phyloP scores from a whole-genome alignment of 1,140 invertebrate genomes.

The Hypothenemus hampei region DNA sequence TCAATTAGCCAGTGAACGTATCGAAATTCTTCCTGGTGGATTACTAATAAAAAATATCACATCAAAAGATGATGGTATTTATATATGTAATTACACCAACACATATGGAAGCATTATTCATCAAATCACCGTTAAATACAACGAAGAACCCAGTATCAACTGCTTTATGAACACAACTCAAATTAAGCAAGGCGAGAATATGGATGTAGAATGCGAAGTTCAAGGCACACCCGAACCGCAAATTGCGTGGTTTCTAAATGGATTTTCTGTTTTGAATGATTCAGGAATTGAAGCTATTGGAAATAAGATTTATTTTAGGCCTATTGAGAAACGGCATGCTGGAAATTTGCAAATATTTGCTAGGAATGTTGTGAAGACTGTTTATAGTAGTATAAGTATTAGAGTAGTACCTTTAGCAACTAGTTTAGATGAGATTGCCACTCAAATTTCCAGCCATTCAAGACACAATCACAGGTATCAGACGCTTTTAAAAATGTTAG shows the following conservation, averaged over 20 bases:
- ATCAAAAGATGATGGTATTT: slow-evolving; percentile 61
- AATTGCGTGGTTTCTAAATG: slow-evolving; percentile 81
- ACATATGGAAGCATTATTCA: slow-evolving; percentile 47
- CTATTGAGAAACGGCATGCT: slow-evolving; percentile 73
- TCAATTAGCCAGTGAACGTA: slow-evolving; percentile 43
- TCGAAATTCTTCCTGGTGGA: slow-evolving; percentile 51
- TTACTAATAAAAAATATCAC: slow-evolving; percentile 59
- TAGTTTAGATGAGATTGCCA: slow-evolving; percentile 24
- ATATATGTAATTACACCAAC: slow-evolving; percentile 59
- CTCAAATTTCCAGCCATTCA: slow-evolving; percentile 15
- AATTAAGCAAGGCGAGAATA: slow-evolving; percentile 59
- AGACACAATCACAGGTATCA: slow-evolving; percentile 19
- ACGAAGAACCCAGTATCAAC: slow-evolving; percentile 58
- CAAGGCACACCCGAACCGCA: slow-evolving; percentile 59
- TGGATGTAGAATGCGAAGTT: slow-evolving; percentile 62
- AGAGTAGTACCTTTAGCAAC: slow-evolving; percentile 59
- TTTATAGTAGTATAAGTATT: slow-evolving; percentile 56
- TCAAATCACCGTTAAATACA: slow-evolving; percentile 49
- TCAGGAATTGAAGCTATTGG: slow-evolving; percentile 49
- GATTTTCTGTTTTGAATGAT: slow-evolving; percentile 57
- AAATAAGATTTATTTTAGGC: slow-evolving; percentile 50
- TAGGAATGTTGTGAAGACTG: slow-evolving; percentile 72
- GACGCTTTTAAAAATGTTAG: background rate
- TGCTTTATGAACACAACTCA: slow-evolving; percentile 53
- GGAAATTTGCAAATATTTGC: slow-evolving; percentile 88